phyloP scores from a whole-genome alignment of 2,888 invertebrate genomes.

The Neelides folsomi region DNA sequence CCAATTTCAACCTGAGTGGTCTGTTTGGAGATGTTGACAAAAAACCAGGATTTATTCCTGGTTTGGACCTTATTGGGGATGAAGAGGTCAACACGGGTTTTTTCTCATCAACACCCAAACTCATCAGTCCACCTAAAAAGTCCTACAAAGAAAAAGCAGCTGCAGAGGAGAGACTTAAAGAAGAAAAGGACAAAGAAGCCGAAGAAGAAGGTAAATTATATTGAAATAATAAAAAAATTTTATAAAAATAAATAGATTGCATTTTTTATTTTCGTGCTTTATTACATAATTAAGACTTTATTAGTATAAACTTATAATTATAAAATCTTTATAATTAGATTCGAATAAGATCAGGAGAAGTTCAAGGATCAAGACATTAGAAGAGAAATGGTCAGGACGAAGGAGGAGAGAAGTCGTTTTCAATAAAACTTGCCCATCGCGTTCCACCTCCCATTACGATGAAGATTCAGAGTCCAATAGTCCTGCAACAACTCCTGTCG shows the following conservation, averaged over 20 bases:
- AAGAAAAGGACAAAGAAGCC: slow-evolving; percentile 1
- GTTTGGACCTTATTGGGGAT: slow-evolving; percentile 10
- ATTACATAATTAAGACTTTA: too few relatives aligned
- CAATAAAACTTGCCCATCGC: slow-evolving; percentile 4
- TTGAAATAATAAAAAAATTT: too few relatives aligned
- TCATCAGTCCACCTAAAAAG: too few relatives aligned
- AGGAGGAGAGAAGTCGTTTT: slow-evolving; percentile 28
- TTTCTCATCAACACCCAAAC: too few relatives aligned
- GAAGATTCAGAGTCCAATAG: slow-evolving; percentile 25
- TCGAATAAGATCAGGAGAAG: slow-evolving; percentile 23
- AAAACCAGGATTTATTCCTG: slow-evolving; percentile 15
- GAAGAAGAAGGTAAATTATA: slow-evolving; percentile 1
- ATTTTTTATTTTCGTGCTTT: too few relatives aligned
- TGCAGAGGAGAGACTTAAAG: neutral
- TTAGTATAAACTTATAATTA: neutral
- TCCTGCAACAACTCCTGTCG: neutral
- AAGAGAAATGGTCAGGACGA: slow-evolving; percentile 19
- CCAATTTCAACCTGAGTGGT: neutral
- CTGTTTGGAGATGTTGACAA: slow-evolving; percentile 7
- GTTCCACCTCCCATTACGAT: slow-evolving; percentile 3
- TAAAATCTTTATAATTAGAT: neutral
- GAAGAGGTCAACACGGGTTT: slow-evolving; percentile 1
- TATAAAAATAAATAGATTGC: too few relatives aligned
- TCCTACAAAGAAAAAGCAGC: neutral
- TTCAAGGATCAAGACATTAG: slow-evolving; percentile 28